Evolutionary conservation across 2,113 vertebrate genomes (phyloP), one percentile per base, ranked within the genome.

Genomic region (Corapipo altera): DNA sequence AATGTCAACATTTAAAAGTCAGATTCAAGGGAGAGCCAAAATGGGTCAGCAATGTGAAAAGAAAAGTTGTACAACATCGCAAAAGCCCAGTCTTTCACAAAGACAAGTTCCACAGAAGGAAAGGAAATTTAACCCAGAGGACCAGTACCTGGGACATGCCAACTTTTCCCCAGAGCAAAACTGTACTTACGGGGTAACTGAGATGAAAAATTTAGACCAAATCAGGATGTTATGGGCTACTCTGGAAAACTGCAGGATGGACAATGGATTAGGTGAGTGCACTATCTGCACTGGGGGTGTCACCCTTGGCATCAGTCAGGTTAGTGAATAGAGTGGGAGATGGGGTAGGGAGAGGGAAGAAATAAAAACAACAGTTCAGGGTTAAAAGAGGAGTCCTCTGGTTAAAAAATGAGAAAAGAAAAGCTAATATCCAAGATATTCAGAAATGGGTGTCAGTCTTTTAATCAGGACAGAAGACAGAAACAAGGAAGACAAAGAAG

Each of bases 351-450:
- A 77, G 30, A 83, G 8, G 1, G 15, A 15, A 92, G 23, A 80
- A 79, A 1, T 0, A 6, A 55, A 64, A 71, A 85, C 65, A 0
- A 58, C 1, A 21, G 11, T 59, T 62, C 1, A 4, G 17, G 27
- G 17, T 76, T 88, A 58, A 66, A 73, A 82, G 13, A 85, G 6
- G 6, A 49, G 9, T 79, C 61, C 78, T 77, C 48, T 22, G 11
- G 12, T 89, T 82, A 82, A 85, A 89, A 91, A 89, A 46, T 2
- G 2, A 67, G 51, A 24, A 7, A 52, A 41, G 95, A 92, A 92
- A 89, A 79, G 15, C 22, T 76, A n/a, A 76, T 95, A 70, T 71
- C 41, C 3, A 11, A 87, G 54, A 78, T 81, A 55, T 22, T 26
- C 3, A 4, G 44, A 97, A 93, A 79, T 77, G 16, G 88, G 43